Evolutionary conservation across 1,140 invertebrate genomes (phyloP).

Genomic region (Formica selysi): DNA sequence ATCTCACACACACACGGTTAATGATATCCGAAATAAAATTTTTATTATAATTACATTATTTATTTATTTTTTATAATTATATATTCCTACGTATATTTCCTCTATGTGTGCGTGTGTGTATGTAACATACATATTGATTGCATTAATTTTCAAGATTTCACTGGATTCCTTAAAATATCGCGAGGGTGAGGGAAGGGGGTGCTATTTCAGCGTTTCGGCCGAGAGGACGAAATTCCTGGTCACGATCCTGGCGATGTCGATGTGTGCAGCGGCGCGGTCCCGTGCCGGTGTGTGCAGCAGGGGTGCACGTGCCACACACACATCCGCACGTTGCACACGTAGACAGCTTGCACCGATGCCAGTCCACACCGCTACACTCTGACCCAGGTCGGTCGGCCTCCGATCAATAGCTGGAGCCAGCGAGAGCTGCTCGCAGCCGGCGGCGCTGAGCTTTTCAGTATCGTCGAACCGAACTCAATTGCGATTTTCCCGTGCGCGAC

Average conservation of each 20-base stretch:
- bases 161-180: slow-evolving; percentile 1
- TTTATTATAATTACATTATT: neutral
- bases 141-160: slow-evolving; percentile 26
- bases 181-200: neutral
- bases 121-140: neutral
- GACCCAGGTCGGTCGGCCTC: slow-evolving; percentile 85
- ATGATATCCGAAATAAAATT: neutral
- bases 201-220: slow-evolving; percentile 58
- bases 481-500: slow-evolving; percentile 28
- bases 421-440: slow-evolving; percentile 81
- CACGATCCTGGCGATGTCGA: slow-evolving; percentile 60
- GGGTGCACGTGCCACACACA: slow-evolving; percentile 69
- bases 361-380: slow-evolving; percentile 84
- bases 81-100: neutral
- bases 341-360: slow-evolving; percentile 79
- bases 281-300: slow-evolving; percentile 65
- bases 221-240: slow-evolving; percentile 55
- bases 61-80: neutral
- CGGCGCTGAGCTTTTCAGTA: slow-evolving; percentile 79
- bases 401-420: slow-evolving; percentile 86
- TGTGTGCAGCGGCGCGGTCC: slow-evolving; percentile 58
- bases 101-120: neutral
- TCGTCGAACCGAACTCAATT: slow-evolving; percentile 71
- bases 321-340: slow-evolving; percentile 70
- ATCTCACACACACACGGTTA: neutral